phyloP scores from a whole-genome alignment of 2,888 invertebrate species.

The Orchestes rusci region DNA sequence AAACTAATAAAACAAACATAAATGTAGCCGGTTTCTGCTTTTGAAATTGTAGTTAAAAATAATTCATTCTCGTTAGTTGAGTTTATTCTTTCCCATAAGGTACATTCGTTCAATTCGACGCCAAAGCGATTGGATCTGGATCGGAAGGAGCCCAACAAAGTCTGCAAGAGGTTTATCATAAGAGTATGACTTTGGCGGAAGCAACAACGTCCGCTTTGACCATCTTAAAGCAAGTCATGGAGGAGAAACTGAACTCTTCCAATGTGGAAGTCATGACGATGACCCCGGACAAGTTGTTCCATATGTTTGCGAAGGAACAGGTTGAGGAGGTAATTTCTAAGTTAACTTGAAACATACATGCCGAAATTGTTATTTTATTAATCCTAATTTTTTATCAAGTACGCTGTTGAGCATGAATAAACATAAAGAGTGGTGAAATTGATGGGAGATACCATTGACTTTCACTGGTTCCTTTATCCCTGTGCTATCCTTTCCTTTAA shows the following conservation, averaged over 20 bases:
- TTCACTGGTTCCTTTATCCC: too few species aligned
- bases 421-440: too few species aligned
- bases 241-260: constrained; percentile 92
- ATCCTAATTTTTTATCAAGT: too few species aligned
- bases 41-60: too few species aligned
- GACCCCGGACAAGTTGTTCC: constrained; percentile 75
- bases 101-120: constrained; percentile 95
- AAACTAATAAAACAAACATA: too few species aligned
- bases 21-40: too few species aligned
- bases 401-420: too few species aligned
- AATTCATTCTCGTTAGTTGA: too few species aligned
- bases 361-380: too few species aligned
- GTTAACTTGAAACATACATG: constrained; percentile 30
- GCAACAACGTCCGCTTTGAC: constrained; percentile 86
- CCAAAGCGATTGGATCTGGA: constrained; percentile 98
- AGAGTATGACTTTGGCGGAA: constrained; percentile 90
- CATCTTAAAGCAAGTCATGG: constrained; percentile 99
- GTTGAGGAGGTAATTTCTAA: constrained; percentile 77
- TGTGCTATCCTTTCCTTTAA: too few species aligned
- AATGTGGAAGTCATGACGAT: constrained; percentile 97
- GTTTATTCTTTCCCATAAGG: constrained; percentile 66
- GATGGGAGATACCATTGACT: too few species aligned
- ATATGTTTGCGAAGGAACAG: constrained; percentile 85
- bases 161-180: constrained; percentile 61
- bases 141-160: constrained; percentile 99